phyloP scores from a whole-genome alignment of 2,113 vertebrate genomes.

The Vimba vimba region DNA sequence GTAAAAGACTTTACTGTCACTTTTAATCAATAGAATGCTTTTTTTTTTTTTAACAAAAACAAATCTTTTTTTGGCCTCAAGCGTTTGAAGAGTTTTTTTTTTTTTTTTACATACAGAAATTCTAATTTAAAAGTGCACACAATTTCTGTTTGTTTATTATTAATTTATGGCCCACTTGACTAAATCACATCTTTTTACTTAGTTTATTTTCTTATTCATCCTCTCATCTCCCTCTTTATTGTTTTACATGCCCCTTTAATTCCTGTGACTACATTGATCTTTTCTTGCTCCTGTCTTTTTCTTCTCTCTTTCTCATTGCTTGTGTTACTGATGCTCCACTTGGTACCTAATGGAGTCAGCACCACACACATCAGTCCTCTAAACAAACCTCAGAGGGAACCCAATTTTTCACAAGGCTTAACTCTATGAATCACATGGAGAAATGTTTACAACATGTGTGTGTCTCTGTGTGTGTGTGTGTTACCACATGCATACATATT shows the following conservation, averaged over 20 bases:
- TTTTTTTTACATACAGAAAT: neutral
- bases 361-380: slow-evolving; percentile 64
- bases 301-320: slow-evolving; percentile 41
- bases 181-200: too few species aligned
- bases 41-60: neutral
- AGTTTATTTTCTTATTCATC: neutral
- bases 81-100: neutral
- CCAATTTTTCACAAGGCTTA: slow-evolving; percentile 61
- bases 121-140: neutral
- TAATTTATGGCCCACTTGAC: too few species aligned
- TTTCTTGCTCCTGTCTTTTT: neutral
- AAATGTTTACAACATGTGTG: neutral
- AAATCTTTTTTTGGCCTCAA: neutral
- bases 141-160: too few species aligned
- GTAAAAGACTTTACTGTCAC: neutral
- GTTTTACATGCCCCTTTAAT: neutral
- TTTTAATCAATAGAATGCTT: neutral
- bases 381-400: slow-evolving; percentile 62
- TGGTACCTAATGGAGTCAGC: slow-evolving; percentile 74
- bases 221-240: neutral
- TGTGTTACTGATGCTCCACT: slow-evolving; percentile 68
- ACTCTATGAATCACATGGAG: slow-evolving; percentile 44
- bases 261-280: slow-evolving; percentile 26
- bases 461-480: neutral
- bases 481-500: neutral